Conservation (phyloP, 2,888 invertebrate genomes). For the Hydrotaea cyrtoneurina region DNA sequence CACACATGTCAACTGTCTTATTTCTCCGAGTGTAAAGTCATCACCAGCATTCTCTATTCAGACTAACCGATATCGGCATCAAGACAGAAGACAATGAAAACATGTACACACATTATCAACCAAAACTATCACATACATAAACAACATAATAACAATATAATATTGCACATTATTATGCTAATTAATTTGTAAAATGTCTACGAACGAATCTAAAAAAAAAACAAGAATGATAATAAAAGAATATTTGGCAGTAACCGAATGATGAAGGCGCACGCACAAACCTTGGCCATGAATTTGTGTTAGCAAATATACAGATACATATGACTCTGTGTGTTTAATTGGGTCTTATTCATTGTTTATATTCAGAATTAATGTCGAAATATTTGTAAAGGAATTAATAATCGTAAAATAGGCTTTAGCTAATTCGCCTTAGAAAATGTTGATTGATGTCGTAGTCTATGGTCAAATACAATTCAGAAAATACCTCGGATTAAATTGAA, state of each 20-base stretch:
- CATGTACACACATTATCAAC: too few species aligned
- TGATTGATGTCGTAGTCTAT: too few species aligned
- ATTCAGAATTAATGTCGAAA: not conserved
- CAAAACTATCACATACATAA: slow-evolving; percentile 15
- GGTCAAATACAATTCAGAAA: too few species aligned
- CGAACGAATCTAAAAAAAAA: not conserved
- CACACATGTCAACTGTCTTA: not conserved
- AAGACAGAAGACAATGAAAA: too few species aligned
- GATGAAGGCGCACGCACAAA: not conserved
- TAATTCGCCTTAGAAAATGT: too few species aligned
- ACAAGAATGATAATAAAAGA: too few species aligned
- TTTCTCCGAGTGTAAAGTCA: not conserved
- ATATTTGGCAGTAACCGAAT: not conserved
- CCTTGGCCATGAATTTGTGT: slow-evolving; percentile 43
- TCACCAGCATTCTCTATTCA: not conserved
- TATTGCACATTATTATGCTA: slow-evolving; percentile 32
- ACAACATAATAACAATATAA: not conserved
- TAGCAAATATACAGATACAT: not conserved
- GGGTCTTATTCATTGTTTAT: too few species aligned
- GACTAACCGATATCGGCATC: not conserved
- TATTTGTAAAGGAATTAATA: not conserved
- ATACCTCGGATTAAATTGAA: too few species aligned
- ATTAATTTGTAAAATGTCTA: slow-evolving; percentile 27
- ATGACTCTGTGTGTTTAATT: too few species aligned
- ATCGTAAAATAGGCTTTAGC: not conserved